These are phyloP conservation scores for Bombus pyrosoma DNA, from an alignment of 1,140 invertebrate species.

Conservation along the genomic window DNA sequence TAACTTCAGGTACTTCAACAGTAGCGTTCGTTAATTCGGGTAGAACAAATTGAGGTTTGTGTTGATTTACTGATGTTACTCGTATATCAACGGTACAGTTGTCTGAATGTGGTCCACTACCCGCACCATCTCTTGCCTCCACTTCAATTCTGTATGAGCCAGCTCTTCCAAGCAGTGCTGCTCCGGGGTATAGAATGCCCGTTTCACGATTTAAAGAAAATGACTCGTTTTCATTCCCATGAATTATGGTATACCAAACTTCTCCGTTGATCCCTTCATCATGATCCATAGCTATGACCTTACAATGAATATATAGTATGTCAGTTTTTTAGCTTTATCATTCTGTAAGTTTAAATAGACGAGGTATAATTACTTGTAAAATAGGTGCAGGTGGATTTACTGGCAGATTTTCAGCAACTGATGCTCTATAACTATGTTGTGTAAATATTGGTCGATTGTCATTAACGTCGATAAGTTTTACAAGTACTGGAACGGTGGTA, in stretches of 20 bases:
- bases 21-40: constrained; percentile 90
- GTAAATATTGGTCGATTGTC: constrained; percentile 92
- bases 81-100: constrained; percentile 89
- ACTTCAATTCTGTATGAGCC: constrained; percentile 88
- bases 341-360: not conserved
- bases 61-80: constrained; percentile 92
- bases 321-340: not conserved
- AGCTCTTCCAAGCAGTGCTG: constrained; percentile 85
- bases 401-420: constrained; percentile 91
- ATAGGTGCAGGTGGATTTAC: constrained; percentile 90
- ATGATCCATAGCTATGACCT: constrained; percentile 88
- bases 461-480: constrained; percentile 92
- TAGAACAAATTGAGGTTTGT: constrained; percentile 91
- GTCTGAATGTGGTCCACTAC: constrained; percentile 86
- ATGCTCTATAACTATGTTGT: constrained; percentile 88
- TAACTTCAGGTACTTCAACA: constrained; percentile 90
- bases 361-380: constrained; percentile 84
- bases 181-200: constrained; percentile 90
- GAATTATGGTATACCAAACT: constrained; percentile 88
- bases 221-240: constrained; percentile 87
- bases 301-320: not conserved
- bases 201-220: constrained; percentile 89
- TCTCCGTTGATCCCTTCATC: constrained; percentile 90
- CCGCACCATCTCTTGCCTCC: constrained; percentile 88
- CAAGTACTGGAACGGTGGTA: constrained; percentile 89